Base-by-base conservation (phyloP, 2,888 invertebrate species). In the Alloscopus bannaensis region DNA sequence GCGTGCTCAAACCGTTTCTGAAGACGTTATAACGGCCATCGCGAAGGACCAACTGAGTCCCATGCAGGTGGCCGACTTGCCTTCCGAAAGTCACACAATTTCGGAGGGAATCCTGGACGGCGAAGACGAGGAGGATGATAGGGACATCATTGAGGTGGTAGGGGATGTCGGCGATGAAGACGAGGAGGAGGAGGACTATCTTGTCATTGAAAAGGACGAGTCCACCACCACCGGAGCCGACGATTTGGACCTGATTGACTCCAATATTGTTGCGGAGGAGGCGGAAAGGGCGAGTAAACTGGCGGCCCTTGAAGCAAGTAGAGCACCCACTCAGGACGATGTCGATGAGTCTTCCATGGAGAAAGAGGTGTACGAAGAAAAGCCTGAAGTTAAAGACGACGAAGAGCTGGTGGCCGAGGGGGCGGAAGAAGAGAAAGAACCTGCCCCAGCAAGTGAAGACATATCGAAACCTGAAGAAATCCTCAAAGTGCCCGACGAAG, bases 161-260 rank as follows among this genome's bases (percentile, higher is more conserved):
- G 81, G 82, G 59, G 78, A 80, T 24, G 82, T 73, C 45, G 81
- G 82, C 57, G 84, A 83, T 6, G 84, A 86, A 50, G 85, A 84
- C 4, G 85, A 86, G 29, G 85, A 86, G 52, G 86, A 87, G 26
- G 86, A 86, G 20, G 86, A 86, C 45, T 86, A 86, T 69, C 73
- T 86, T 13, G 83, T 86, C 13, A 84, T 86, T 24, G 86, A 86
- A 59, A 86, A 85, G 42, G 85, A 85, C 50, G 85, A 85, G 69
- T 73, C 70, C 4, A 66, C 70, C 16, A 72, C 81, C 6, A 72
- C 81, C 1, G 76, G 76, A 24, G 75, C 52, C 3, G 83, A 81
- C 45, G 71, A 79, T 20, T 50, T 62, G 36, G 60, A 60, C 11
- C 55, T 65, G 18, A 77, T 76, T 55, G 76, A 66, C 29, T 59